Base-by-base conservation (phyloP, 1,140 invertebrate species). In the Eciton burchellii region DNA sequence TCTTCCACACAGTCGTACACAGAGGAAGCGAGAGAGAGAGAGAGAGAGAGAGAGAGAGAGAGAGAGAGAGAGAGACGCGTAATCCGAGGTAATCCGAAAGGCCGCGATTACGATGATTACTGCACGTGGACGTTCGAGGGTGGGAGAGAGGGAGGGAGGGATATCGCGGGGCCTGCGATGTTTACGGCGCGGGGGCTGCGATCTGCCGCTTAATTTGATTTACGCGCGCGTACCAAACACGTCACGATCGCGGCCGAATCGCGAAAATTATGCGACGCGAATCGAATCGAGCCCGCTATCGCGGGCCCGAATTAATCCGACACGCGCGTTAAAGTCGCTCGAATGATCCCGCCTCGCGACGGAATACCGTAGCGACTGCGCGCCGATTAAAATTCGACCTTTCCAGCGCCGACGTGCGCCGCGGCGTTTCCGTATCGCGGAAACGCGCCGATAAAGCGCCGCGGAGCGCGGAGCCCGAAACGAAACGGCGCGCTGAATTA, bases 381-480 rank as follows among this genome's bases (percentile, higher is more conserved):
- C 3, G 49, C n/a, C 19, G 45, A 24, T 79, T 79, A 68, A 79
- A 79, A 79, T 79, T 79, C 63, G 63, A 21, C 52, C 74, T 70
- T 79, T 68, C 24, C 21, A 70, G 24, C 43, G 54, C 24, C 26
- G 49, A 56, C 24, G 71, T 35, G 62, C 74, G 12, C 26, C 14
- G n/a, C 49, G 35, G 56, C 49, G 21, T 77, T 79, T 70, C 12
- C 41, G 49, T 68, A 70, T 79, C 49, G 41, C 35, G 1, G 56
- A 79, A 79, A 24, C 29, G 49, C 35, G 12, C 16, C 41, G 74
- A 79, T 70, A 79, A 57, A 54, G 4, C 24, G 35, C 16, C 16
- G 41, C 63, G 29, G 65, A 57, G 63, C n/a, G n/a, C n/a, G n/a
- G n/a, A n/a, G n/a, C n/a, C n/a, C n/a, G n/a, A n/a, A 79, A 79